A percentile compares a stretch with the other conserved stretches of the same genome.
phyloP scores from a whole-genome alignment of 2,797 vertebrate genomes.

The Moxostoma hubbsi region DNA sequence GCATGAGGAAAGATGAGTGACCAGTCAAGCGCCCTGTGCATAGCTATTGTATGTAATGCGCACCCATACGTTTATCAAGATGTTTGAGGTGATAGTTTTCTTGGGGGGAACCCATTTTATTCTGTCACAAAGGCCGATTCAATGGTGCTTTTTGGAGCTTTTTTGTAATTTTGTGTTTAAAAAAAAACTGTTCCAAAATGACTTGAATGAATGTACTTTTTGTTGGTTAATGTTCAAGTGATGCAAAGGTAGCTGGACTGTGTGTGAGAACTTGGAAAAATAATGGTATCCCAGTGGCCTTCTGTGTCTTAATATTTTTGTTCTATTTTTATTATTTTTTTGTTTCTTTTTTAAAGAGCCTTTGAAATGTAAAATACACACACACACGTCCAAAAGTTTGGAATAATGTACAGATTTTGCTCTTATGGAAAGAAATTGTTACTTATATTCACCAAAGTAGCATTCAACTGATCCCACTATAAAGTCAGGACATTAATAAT shows the following conservation, averaged over 20 bases:
- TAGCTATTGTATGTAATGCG: constrained; percentile 65
- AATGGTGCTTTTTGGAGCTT: constrained; percentile 86
- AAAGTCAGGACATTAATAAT: too few species aligned
- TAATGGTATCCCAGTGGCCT: constrained; percentile 74
- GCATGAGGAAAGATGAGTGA: constrained; percentile 68
- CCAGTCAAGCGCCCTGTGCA: constrained; percentile 66
- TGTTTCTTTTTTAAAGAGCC: constrained; percentile 68
- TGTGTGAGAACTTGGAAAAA: constrained; percentile 68
- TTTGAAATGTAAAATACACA: constrained; percentile 73
- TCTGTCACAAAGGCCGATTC: constrained; percentile 80
- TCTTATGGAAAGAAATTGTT: too few species aligned
- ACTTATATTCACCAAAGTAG: too few species aligned
- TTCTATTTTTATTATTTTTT: constrained; percentile 42
- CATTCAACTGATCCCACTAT: too few species aligned
- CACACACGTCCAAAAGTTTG: too few species aligned
- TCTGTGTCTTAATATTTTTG: constrained; percentile 69
- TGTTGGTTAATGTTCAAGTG: constrained; percentile 74
- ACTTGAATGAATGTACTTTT: constrained; percentile 88
- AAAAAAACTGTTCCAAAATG: constrained; percentile 82
- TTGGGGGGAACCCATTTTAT: constrained; percentile 55
- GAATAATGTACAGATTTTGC: too few species aligned
- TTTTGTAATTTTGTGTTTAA: constrained; percentile 77
- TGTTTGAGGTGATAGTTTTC: constrained; percentile 73
- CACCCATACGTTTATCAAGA: constrained; percentile 74
- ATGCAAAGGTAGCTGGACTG: constrained; percentile 72